Percentiles rank a stretch among this genome's conserved stretches.
phyloP scores from a whole-genome alignment of 2,797 vertebrate genomes.

The Sebastolobus altivelis region DNA sequence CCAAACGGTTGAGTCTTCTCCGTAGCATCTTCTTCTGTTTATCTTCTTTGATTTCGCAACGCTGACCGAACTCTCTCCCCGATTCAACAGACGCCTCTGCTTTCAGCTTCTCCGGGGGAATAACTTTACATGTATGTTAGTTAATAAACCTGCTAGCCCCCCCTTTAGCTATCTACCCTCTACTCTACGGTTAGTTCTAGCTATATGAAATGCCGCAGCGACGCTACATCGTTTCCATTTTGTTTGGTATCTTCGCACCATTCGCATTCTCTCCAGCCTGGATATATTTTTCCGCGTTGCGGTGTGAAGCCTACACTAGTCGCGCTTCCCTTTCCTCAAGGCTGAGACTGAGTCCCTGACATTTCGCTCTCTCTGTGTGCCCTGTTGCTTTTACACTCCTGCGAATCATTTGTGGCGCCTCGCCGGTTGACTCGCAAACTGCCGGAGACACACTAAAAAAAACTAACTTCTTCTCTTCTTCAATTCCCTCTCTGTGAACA shows the following conservation, averaged over 20 bases:
- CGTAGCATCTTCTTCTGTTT: slow-evolving; percentile 81
- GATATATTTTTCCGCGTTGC: slow-evolving; percentile 80
- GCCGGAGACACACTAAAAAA: slow-evolving; percentile 2
- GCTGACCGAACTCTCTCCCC: slow-evolving; percentile 62
- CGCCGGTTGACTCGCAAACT: slow-evolving; percentile 43
- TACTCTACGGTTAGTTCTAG: slow-evolving; percentile 79
- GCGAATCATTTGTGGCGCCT: slow-evolving; percentile 58
- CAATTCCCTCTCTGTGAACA: background rate
- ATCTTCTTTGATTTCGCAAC: slow-evolving; percentile 63
- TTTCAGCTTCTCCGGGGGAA: slow-evolving; percentile 50
- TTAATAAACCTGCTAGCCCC: slow-evolving; percentile 66
- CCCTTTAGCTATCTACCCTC: slow-evolving; percentile 80
- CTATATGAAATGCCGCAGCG: slow-evolving; percentile 78
- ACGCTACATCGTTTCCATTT: slow-evolving; percentile 85
- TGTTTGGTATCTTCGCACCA: slow-evolving; percentile 77
- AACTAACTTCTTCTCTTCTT: too few relatives aligned
- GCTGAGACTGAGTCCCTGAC: slow-evolving; percentile 68
- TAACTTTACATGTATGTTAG: slow-evolving; percentile 85
- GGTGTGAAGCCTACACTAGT: slow-evolving; percentile 57
- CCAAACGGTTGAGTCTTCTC: slow-evolving; percentile 83
- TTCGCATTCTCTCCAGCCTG: slow-evolving; percentile 82
- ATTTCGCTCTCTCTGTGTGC: slow-evolving; percentile 72
- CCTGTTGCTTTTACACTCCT: slow-evolving; percentile 83
- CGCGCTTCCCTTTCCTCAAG: slow-evolving; percentile 61
- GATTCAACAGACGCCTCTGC: slow-evolving; percentile 66